phyloP scores from a whole-genome alignment of 1,140 invertebrate species.

The Hydropsyche tenuis region DNA sequence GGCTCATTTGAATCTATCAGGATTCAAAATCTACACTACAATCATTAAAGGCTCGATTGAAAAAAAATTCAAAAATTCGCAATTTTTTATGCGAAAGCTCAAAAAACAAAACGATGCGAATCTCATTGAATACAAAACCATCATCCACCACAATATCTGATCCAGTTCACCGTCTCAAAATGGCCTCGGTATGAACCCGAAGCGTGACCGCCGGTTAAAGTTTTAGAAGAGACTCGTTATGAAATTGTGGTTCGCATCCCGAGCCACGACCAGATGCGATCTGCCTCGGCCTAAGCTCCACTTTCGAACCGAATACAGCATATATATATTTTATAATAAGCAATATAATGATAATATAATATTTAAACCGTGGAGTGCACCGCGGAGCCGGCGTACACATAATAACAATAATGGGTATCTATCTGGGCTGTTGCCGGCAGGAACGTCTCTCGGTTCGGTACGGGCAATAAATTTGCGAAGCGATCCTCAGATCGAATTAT shows the following conservation, averaged over 20 bases:
- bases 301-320: not conserved
- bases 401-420: constrained; percentile 24
- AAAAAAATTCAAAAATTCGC: too few species aligned
- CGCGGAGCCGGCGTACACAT: not conserved
- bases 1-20: too few species aligned
- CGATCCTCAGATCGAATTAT: constrained; percentile 19
- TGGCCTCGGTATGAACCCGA: not conserved
- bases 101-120: too few species aligned
- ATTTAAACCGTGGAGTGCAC: not conserved
- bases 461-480: constrained; percentile 11
- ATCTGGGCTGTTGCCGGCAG: too few species aligned
- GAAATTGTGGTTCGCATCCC: too few species aligned
- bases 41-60: too few species aligned
- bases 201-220: constrained; percentile 14
- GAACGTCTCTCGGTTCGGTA: not conserved
- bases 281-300: not conserved
- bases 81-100: too few species aligned
- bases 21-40: too few species aligned
- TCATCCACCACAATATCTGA: too few species aligned
- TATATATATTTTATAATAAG: not conserved
- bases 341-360: too few species aligned
- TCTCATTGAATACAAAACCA: too few species aligned
- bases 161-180: constrained; percentile 13
- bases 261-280: constrained; percentile 17
- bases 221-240: not conserved